Evolutionary conservation across 2,888 invertebrate species (phyloP).

Genomic region (Gryllus longicercus): DNA sequence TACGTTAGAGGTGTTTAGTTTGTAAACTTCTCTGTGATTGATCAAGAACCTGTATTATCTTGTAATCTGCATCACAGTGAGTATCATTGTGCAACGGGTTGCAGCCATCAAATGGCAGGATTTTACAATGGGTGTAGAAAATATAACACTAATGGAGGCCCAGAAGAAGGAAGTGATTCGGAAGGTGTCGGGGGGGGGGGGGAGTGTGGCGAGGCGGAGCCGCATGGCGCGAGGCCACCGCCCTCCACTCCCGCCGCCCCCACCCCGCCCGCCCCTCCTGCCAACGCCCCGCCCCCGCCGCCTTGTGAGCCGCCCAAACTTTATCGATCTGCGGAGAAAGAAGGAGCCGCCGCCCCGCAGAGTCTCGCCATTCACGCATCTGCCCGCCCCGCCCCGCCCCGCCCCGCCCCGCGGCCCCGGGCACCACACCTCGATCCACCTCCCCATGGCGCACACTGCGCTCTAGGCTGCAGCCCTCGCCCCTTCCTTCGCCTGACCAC

Average conservation of each 20-base stretch:
- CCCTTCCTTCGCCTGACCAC: no score
- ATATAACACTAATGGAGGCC: no score
- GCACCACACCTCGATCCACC: background rate
- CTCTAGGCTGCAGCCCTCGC: no score
- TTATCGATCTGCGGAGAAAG: conserved; percentile 18
- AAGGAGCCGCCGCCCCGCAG: background rate
- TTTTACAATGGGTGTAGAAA: no score
- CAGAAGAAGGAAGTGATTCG: background rate
- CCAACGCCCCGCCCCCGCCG: background rate
- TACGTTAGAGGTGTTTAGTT: no score
- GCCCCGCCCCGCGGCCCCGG: background rate
- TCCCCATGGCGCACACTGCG: background rate
- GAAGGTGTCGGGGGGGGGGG: background rate
- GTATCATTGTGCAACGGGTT: no score
- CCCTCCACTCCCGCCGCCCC: background rate
- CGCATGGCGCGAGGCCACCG: background rate
- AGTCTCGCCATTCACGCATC: conserved; percentile 18
- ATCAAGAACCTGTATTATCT: no score
- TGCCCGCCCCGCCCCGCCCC: background rate
- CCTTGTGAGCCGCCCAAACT: conserved; percentile 19
- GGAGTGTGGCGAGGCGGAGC: background rate
- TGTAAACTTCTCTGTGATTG: no score
- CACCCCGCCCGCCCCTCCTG: background rate
- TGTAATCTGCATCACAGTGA: no score
- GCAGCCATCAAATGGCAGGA: no score